These are phyloP conservation scores for Neotoma lepida DNA, from an alignment of 2,113 vertebrate genomes.

Conservation along the genomic window DNA sequence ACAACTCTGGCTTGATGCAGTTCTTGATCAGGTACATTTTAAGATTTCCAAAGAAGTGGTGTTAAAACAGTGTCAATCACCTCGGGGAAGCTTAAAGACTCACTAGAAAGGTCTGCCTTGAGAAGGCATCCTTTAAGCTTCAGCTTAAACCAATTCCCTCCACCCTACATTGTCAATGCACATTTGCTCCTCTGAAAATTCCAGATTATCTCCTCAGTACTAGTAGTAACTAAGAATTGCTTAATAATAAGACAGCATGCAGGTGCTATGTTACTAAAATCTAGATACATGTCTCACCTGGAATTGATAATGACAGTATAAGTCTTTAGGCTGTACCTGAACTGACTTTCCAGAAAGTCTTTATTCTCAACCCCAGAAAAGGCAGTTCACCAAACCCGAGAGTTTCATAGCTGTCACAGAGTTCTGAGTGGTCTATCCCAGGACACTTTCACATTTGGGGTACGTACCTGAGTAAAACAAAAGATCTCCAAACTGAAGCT, in stretches of 20 bases:
- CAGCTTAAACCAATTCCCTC: neutral
- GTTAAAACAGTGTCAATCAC: neutral
- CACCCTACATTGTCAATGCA: too few species aligned
- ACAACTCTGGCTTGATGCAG: neutral
- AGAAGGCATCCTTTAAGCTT: neutral
- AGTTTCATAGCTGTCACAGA: neutral
- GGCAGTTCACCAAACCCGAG: neutral
- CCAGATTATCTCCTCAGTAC: neutral
- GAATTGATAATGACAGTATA: neutral
- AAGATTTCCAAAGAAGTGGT: neutral
- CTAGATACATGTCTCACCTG: conserved; percentile 13
- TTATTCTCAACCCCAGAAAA: neutral
- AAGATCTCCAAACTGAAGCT: conserved; percentile 23
- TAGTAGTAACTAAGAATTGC: neutral
- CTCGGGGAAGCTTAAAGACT: neutral
- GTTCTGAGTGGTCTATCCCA: neutral
- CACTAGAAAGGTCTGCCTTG: neutral
- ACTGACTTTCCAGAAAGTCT: neutral
- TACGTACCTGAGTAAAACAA: neutral
- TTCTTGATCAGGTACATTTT: neutral
- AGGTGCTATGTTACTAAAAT: neutral
- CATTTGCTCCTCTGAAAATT: neutral
- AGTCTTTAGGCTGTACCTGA: neutral
- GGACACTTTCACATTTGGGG: neutral
- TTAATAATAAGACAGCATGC: neutral